Percentiles rank a stretch among this genome's conserved stretches.
Conservation (phyloP, 64 coral and sea anemone genomes). For the Orbicella faveolata region DNA sequence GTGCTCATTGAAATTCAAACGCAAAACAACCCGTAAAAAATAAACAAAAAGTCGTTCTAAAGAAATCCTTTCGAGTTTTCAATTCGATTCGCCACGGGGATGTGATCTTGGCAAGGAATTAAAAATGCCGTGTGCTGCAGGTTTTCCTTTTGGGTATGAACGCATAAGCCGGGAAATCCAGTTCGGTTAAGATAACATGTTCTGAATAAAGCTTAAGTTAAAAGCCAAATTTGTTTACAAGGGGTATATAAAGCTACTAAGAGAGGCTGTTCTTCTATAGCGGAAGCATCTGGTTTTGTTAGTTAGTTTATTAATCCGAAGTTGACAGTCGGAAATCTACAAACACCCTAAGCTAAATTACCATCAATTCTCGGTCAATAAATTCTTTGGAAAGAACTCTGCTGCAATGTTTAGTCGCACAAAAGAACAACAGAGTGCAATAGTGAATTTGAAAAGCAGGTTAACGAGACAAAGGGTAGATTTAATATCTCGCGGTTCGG, state of each 20-base stretch:
- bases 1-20: background rate
- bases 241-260: slow-evolving; percentile 62
- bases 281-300: slow-evolving; percentile 85
- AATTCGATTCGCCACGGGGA: slow-evolving; percentile 21
- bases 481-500: slow-evolving; percentile 8
- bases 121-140: background rate
- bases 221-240: slow-evolving; percentile 91
- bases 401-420: background rate
- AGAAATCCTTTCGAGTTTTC: background rate
- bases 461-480: slow-evolving; percentile 23
- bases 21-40: slow-evolving; percentile 10
- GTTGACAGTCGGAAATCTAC: slow-evolving; percentile 82
- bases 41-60: background rate
- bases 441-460: slow-evolving; percentile 16
- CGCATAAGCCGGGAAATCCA: background rate
- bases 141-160: background rate
- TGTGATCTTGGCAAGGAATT: slow-evolving; percentile 7
- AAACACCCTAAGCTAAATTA: slow-evolving; percentile 77
- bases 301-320: slow-evolving; percentile 94
- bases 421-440: slow-evolving; percentile 27
- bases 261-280: slow-evolving; percentile 44
- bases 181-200: background rate
- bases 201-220: slow-evolving; percentile 29
- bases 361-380: slow-evolving; percentile 76
- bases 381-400: slow-evolving; percentile 23